These are phyloP conservation scores for Hapalemur alaotrensis DNA, from an alignment of 2,797 vertebrate species.

Conservation along the genomic window DNA sequence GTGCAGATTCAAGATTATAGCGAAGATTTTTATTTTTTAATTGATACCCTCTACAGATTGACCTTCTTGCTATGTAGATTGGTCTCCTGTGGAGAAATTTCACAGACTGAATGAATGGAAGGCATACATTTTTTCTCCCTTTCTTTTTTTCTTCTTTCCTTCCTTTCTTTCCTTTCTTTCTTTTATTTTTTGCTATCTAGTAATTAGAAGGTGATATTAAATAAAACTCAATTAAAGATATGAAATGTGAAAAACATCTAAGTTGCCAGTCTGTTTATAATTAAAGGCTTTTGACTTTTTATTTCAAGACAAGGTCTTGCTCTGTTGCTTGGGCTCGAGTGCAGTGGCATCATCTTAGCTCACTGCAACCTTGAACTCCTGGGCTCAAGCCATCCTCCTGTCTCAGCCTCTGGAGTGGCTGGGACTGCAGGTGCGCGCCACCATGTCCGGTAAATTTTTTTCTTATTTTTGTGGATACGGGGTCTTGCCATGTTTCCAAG, in stretches of 20 bases:
- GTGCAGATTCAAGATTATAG: not conserved
- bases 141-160: not conserved
- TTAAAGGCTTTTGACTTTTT: slow-evolving; percentile 56
- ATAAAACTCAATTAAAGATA: not conserved
- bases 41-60: slow-evolving; percentile 60
- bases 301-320: not conserved
- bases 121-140: not conserved
- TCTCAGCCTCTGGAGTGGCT: not conserved
- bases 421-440: not conserved
- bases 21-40: slow-evolving; percentile 13
- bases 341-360: not conserved
- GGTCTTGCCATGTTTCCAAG: not conserved
- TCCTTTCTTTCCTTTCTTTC: no score
- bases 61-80: slow-evolving; percentile 69
- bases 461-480: not conserved
- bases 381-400: not conserved
- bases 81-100: slow-evolving; percentile 64
- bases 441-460: not conserved
- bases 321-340: not conserved
- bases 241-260: not conserved
- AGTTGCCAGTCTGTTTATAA: not conserved
- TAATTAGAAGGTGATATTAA: slow-evolving; percentile 75
- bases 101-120: slow-evolving; percentile 59
- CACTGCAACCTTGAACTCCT: not conserved
- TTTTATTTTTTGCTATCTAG: not conserved